These are phyloP conservation scores for Urosaurus nigricauda DNA, from an alignment of 2,797 vertebrate genomes.

Conservation along the genomic window DNA sequence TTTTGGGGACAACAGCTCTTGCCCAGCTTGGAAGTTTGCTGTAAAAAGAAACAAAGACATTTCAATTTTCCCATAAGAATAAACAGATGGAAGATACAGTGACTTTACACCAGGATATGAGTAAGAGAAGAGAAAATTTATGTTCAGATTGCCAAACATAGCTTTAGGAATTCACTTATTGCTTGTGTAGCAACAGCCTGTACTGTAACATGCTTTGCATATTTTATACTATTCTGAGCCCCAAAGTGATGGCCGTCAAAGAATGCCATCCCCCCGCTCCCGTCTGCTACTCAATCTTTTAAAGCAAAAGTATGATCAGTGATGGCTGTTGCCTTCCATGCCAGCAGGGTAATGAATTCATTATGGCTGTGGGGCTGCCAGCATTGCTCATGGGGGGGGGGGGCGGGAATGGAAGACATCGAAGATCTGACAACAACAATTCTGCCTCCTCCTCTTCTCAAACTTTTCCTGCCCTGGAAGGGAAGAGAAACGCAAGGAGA, in stretches of 20 bases:
- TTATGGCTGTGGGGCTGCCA: no score
- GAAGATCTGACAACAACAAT: no score
- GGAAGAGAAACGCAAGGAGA: no score
- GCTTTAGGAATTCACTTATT: neutral
- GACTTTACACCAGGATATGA: fast-evolving
- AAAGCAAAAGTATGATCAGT: neutral
- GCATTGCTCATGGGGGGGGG: no score
- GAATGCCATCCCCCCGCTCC: fast-evolving
- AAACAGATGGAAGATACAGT: fast-evolving
- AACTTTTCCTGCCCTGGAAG: no score
- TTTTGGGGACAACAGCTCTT: conserved; percentile 95
- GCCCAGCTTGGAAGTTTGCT: conserved; percentile 98
- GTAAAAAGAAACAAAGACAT: conserved; percentile 66
- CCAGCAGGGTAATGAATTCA: no score
- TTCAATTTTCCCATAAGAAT: neutral
- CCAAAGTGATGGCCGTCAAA: conserved; percentile 61
- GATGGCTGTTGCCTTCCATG: no score
- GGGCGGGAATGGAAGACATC: no score
- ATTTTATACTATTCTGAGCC: conserved; percentile 23
- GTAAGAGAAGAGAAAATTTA: neutral
- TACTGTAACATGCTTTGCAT: neutral
- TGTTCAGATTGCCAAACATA: neutral
- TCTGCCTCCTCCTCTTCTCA: no score
- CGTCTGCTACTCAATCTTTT: conserved; percentile 27
- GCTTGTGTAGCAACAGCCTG: neutral